Percentiles rank a stretch among this genome's conserved stretches.
Conservation (phyloP, 2,113 vertebrate genomes). For the Trematomus loennbergii region DNA sequence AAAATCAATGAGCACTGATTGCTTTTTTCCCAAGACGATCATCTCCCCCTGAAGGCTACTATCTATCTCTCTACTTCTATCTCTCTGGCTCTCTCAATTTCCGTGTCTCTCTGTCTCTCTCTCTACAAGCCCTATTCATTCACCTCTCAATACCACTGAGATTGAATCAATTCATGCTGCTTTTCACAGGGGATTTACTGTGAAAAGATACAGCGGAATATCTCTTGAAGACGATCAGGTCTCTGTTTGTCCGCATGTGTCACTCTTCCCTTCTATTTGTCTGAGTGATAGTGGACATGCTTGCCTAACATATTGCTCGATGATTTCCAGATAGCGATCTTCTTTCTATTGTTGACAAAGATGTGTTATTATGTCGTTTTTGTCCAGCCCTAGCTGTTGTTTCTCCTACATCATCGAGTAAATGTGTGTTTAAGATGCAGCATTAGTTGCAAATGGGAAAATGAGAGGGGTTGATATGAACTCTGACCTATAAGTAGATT, state of each 20-base stretch:
- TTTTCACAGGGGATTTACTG: constrained; percentile 73
- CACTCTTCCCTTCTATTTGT: constrained; percentile 46
- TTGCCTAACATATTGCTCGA: constrained; percentile 7
- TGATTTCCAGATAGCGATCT: not conserved
- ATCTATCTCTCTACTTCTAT: constrained; percentile 71
- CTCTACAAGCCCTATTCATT: constrained; percentile 58
- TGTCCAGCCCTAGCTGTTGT: not conserved
- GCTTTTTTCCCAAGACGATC: constrained; percentile 83
- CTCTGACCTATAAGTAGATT: constrained; percentile 69
- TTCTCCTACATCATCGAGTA: constrained; percentile 6
- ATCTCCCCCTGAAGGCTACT: constrained; percentile 71
- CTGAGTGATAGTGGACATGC: constrained; percentile 11
- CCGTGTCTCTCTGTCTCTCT: constrained; percentile 35
- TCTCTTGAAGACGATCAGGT: constrained; percentile 61
- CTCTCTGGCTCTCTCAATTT: constrained; percentile 43
- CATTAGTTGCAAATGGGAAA: constrained; percentile 44
- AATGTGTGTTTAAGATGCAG: constrained; percentile 7
- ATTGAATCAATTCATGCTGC: constrained; percentile 69
- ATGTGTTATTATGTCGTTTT: constrained; percentile 33
- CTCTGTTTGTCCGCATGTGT: constrained; percentile 13
- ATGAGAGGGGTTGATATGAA: constrained; percentile 61
- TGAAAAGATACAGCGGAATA: constrained; percentile 60
- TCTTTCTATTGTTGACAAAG: not conserved
- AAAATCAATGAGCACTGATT: constrained; percentile 86
- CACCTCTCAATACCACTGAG: constrained; percentile 62